These are phyloP conservation scores for Hofmannophila pseudospretella DNA, from an alignment of 2,888 invertebrate species.

Conservation along the genomic window DNA sequence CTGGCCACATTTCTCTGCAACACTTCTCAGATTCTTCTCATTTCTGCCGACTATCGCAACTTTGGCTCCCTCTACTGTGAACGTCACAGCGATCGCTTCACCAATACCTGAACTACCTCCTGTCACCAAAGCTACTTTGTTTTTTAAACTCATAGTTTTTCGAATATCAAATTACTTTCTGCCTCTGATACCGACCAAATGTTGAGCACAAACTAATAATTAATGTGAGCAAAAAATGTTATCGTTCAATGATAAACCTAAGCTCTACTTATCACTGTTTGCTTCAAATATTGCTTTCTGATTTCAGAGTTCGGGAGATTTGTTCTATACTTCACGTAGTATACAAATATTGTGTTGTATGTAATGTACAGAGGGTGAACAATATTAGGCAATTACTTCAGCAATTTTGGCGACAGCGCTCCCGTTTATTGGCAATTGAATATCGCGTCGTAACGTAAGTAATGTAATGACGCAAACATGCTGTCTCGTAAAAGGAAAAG, in stretches of 20 bases:
- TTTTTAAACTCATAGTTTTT: slow-evolving; percentile 19
- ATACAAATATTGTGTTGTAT: too few relatives aligned
- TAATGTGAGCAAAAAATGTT: too few relatives aligned
- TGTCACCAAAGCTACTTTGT: slow-evolving; percentile 70
- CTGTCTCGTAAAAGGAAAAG: neutral
- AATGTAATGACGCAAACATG: neutral
- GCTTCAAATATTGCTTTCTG: too few relatives aligned
- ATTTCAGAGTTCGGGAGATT: too few relatives aligned
- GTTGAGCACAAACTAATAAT: too few relatives aligned
- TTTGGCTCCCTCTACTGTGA: slow-evolving; percentile 76
- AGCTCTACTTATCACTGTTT: too few relatives aligned
- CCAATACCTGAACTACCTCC: slow-evolving; percentile 83
- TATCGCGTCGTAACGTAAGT: neutral
- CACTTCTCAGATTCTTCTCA: slow-evolving; percentile 75
- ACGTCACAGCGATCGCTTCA: slow-evolving; percentile 75
- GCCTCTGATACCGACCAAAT: too few relatives aligned
- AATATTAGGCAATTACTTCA: neutral
- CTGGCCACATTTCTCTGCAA: slow-evolving; percentile 36
- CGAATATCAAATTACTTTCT: too few relatives aligned
- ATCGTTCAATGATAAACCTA: too few relatives aligned
- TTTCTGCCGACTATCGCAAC: slow-evolving; percentile 80
- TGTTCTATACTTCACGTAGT: too few relatives aligned
- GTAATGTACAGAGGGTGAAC: too few relatives aligned
- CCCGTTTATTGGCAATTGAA: slow-evolving; percentile 2
- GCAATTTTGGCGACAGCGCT: slow-evolving; percentile 1